phyloP scores from a whole-genome alignment of 2,113 vertebrate species.

The Onychostruthus taczanowskii region DNA sequence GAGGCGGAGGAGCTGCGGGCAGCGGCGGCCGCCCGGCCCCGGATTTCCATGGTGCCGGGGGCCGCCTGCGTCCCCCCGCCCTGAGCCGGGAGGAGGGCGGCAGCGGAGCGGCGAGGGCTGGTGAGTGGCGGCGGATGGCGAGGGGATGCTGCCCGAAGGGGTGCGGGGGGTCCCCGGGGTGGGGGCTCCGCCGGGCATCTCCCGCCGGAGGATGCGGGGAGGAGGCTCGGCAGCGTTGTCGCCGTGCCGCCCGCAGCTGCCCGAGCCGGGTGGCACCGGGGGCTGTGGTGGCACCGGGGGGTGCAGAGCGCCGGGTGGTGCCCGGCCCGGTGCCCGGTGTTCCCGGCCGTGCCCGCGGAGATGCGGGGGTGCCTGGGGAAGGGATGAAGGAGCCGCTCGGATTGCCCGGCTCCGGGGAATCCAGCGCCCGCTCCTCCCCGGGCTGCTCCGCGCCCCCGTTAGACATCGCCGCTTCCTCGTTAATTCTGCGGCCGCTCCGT shows the following conservation, averaged over 20 bases:
- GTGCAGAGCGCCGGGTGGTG: not conserved
- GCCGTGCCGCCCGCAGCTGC: not conserved
- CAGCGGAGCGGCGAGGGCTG: not conserved
- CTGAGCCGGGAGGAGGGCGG: conserved; percentile 16
- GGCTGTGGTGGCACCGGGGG: not conserved
- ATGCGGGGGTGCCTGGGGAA: not conserved
- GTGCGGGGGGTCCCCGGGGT: not conserved
- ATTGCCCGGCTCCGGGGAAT: accelerated
- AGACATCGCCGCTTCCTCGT: accelerated
- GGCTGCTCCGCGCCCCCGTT: not conserved
- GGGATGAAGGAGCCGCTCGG: not conserved
- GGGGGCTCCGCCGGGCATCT: not conserved
- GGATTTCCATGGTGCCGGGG: conserved; percentile 40
- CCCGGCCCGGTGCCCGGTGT: not conserved
- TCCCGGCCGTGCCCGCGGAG: not conserved
- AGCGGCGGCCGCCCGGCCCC: conserved; percentile 2
- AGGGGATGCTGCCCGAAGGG: not conserved
- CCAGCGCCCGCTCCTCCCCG: not conserved
- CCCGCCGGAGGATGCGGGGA: not conserved
- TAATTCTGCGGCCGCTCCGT: not conserved
- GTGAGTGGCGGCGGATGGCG: conserved; percentile 11
- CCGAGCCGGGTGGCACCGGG: not conserved
- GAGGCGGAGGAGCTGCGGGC: conserved; percentile 27
- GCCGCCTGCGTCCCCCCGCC: conserved; percentile 40
- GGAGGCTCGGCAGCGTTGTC: not conserved